Evolutionary conservation across 2,113 vertebrate species (phyloP), one percentile per base, ranked within the genome.

Genomic region (Xenopus borealis): DNA sequence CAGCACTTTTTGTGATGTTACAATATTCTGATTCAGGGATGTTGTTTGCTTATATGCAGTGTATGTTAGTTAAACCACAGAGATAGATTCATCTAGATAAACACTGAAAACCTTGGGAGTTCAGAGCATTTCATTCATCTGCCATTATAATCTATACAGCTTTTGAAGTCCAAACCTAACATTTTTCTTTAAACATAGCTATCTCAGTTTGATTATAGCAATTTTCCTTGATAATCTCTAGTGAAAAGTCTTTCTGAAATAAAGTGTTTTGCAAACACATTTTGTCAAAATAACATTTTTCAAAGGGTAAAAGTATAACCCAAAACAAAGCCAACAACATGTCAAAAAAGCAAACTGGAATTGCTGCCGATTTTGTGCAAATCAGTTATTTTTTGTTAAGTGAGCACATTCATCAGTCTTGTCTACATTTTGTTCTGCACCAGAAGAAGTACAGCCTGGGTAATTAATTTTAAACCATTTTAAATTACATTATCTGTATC

Each of bases 151-250:
- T 75, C 40, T 61, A 75, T 62, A 44, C 11, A 68, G 72, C 61
- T 67, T 73, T 75, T 52, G 62, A 62, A 50, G 55, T 62, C 20
- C 44, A 62, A 67, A 72, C 71, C 71, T 72, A 57, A 50, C 44
- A 75, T 68, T 68, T 75, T 67, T 62, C 45, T 18, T 52, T 68
- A 68, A 27, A 68, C 44, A 75, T 75, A 68, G 57, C n/a, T 40
- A 75, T 75, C 66, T 68, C 16, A 59, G 10, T 55, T 75, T 75
- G 72, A 75, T 75, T 68, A 75, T 68, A 75, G 72, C 64, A 45
- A 68, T 75, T 75, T 68, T 68, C 57, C 59, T 68, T 75, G 72
- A 75, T 75, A 62, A 75, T 68, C 64, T 75, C 64, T 33, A 59
- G 40, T 75, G 64, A 66, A 75, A 74, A 75, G 72, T 62, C 55